A percentile compares a stretch with the other conserved stretches of the same genome.
Conservation (phyloP, 1,140 invertebrate species). For the Semibalanus balanoides region DNA sequence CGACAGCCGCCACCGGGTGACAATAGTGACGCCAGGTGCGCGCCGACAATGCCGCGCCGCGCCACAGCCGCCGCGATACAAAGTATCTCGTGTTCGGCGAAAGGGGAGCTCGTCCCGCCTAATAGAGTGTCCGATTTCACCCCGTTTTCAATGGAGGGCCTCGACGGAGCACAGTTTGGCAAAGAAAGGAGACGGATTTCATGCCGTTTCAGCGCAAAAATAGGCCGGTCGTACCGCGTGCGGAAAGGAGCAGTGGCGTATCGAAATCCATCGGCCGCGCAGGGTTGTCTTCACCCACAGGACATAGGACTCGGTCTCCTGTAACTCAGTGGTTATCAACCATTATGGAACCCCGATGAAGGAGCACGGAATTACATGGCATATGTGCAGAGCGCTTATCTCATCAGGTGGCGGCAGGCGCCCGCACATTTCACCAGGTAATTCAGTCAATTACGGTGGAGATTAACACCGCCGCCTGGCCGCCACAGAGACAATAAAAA, state of each 20-base stretch:
- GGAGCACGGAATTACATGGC: too few relatives aligned
- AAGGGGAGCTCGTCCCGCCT: background rate
- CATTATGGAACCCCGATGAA: too few relatives aligned
- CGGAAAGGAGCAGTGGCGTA: background rate
- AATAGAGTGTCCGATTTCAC: background rate
- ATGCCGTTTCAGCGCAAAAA: background rate
- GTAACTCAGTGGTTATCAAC: too few relatives aligned
- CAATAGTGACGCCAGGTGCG: background rate
- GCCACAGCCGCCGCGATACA: background rate
- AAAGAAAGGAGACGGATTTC: background rate
- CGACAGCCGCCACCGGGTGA: background rate
- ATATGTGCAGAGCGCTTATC: too few relatives aligned
- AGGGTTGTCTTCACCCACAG: too few relatives aligned
- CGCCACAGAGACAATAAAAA: background rate
- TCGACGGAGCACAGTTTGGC: background rate
- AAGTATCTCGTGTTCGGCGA: background rate
- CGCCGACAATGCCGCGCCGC: background rate
- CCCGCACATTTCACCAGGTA: too few relatives aligned
- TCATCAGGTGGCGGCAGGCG: too few relatives aligned
- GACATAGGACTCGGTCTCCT: too few relatives aligned
- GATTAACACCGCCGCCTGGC: background rate
- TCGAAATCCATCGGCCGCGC: too few relatives aligned
- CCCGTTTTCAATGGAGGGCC: background rate
- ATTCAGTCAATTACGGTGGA: background rate
- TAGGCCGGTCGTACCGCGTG: background rate